A percentile compares a stretch with the other conserved stretches of the same genome.
phyloP scores from a whole-genome alignment of 1,140 invertebrate species.

The Charaxes varanes region DNA sequence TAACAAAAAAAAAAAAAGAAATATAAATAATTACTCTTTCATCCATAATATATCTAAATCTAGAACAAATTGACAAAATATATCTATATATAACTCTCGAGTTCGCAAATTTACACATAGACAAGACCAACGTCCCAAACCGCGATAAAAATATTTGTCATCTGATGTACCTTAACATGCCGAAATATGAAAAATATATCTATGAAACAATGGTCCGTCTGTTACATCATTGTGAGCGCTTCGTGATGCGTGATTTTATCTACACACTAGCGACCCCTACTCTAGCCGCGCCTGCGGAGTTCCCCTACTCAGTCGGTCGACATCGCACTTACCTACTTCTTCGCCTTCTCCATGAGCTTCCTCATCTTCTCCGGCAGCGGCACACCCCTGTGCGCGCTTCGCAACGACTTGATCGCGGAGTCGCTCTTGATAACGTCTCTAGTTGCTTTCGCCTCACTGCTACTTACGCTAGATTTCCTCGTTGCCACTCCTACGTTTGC shows the following conservation, averaged over 20 bases:
- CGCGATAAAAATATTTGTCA: constrained; percentile 44
- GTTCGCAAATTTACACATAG: constrained; percentile 48
- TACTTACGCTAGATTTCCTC: constrained; percentile 26
- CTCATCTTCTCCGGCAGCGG: constrained; percentile 48
- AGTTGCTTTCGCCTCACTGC: constrained; percentile 19
- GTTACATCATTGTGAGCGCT: constrained; percentile 57
- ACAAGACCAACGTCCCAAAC: constrained; percentile 40
- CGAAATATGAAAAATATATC: constrained; percentile 63
- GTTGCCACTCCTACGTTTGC: constrained; percentile 13
- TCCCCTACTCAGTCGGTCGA: constrained; percentile 18
- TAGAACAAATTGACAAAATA: constrained; percentile 69
- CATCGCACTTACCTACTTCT: constrained; percentile 32
- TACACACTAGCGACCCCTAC: constrained; percentile 39
- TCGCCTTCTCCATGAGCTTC: constrained; percentile 39
- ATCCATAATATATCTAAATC: constrained; percentile 41
- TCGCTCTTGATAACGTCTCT: constrained; percentile 18
- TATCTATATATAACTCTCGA: constrained; percentile 26
- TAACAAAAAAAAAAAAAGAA: constrained; percentile 24
- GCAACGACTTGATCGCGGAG: constrained; percentile 23
- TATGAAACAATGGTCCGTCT: constrained; percentile 61
- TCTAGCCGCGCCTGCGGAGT: constrained; percentile 4
- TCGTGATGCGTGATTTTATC: constrained; percentile 41
- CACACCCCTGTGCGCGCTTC: constrained; percentile 31
- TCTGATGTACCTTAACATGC: constrained; percentile 31
- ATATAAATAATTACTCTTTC: constrained; percentile 62